Conservation (phyloP, 92 coral and sea anemone genomes). For the Epizoanthus ramosus region DNA sequence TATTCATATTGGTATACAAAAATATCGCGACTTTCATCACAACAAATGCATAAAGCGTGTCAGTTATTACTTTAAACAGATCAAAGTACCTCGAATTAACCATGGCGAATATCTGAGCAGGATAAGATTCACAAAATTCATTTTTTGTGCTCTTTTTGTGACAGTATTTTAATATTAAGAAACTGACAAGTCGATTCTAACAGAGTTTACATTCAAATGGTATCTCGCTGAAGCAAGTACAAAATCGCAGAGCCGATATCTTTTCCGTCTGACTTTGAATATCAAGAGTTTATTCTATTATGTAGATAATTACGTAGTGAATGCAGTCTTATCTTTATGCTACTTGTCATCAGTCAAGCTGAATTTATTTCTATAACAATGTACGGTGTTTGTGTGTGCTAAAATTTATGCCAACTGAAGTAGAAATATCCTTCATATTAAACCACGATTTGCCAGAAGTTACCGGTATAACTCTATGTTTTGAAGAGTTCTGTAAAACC, state of each 20-base stretch:
- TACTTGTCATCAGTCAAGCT: neutral
- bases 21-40: neutral
- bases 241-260: no score
- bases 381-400: neutral
- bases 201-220: no score
- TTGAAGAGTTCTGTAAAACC: neutral
- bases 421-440: neutral
- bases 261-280: neutral
- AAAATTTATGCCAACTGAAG: neutral
- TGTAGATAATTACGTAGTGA: neutral
- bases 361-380: neutral
- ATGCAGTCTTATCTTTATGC: neutral
- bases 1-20: neutral
- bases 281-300: neutral
- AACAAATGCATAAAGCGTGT: neutral
- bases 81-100: slow-evolving; percentile 6
- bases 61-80: slow-evolving; percentile 12
- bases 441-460: neutral
- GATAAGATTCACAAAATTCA: neutral
- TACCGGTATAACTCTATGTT: neutral
- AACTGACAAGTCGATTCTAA: neutral
- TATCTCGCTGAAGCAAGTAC: no score
- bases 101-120: neutral
- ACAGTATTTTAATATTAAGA: neutral
- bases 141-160: neutral